Conservation (phyloP, 2,888 invertebrate species). For the Taenaris catops region DNA sequence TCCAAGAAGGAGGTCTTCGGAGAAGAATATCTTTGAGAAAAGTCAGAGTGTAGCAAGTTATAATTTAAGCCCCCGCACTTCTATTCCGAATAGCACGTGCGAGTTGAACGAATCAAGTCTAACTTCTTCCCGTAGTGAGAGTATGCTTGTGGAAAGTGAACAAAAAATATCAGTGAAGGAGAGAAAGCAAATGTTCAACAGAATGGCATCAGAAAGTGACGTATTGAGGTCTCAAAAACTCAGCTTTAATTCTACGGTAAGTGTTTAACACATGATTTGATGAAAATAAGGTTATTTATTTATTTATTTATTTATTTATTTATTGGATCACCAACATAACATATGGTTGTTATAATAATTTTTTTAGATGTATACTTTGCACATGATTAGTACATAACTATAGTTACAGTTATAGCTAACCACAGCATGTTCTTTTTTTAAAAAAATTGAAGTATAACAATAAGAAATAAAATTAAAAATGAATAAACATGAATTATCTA, state of each 20-base stretch:
- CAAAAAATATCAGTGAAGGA: slow-evolving; percentile 93
- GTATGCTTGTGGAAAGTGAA: slow-evolving; percentile 69
- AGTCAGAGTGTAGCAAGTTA: slow-evolving; percentile 28
- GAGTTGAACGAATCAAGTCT: slow-evolving; percentile 37
- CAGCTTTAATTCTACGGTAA: slow-evolving; percentile 81
- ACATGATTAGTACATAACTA: not conserved
- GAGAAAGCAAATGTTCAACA: slow-evolving; percentile 94
- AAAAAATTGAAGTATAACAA: too few species aligned
- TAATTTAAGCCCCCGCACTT: slow-evolving; percentile 32
- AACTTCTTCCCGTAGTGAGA: slow-evolving; percentile 57
- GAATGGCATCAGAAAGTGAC: slow-evolving; percentile 91
- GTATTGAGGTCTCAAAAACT: slow-evolving; percentile 73
- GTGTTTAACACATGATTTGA: slow-evolving; percentile 37
- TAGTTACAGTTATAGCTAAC: too few species aligned
- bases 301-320: too few species aligned
- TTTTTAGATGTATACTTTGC: too few species aligned
- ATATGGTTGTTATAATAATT: too few species aligned
- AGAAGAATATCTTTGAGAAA: slow-evolving; percentile 44
- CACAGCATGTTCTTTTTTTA: too few species aligned
- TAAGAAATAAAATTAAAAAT: too few species aligned
- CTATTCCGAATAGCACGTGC: slow-evolving; percentile 38
- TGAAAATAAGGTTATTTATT: too few species aligned
- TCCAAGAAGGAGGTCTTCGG: slow-evolving; percentile 53
- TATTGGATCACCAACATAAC: too few species aligned
- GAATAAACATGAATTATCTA: not conserved